Evolutionary conservation across 1,140 invertebrate species (phyloP).

Genomic region (Latrodectus geometricus): DNA sequence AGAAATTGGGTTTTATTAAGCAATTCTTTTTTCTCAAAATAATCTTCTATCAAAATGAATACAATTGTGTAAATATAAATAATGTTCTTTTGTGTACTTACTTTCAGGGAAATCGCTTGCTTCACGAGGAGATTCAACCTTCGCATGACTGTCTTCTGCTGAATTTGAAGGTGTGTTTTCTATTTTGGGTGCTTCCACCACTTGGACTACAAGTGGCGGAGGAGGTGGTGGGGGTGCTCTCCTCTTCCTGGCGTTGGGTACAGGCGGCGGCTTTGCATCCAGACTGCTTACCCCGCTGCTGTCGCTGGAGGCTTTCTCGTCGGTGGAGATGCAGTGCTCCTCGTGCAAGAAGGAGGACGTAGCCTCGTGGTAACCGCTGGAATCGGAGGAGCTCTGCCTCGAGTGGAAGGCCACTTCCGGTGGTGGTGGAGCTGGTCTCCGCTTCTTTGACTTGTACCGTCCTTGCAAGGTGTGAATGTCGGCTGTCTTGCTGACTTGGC

Average conservation of each 20-base stretch:
- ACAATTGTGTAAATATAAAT: no score
- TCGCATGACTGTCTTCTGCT: neutral
- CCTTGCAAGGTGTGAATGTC: neutral
- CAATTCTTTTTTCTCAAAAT: no score
- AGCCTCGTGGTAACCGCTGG: constrained; percentile 61
- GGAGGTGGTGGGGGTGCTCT: constrained; percentile 24
- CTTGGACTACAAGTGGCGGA: neutral
- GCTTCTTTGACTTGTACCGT: constrained; percentile 59
- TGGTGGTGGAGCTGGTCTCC: constrained; percentile 66
- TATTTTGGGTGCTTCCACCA: neutral
- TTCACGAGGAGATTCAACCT: no score
- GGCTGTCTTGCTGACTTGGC: neutral
- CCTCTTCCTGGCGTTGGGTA: constrained; percentile 27
- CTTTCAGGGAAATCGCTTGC: no score
- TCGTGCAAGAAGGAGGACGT: constrained; percentile 38
- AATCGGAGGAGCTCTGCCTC: constrained; percentile 60
- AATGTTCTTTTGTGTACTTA: no score
- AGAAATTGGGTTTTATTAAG: no score
- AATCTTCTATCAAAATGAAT: no score
- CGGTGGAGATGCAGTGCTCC: neutral
- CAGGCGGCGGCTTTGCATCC: constrained; percentile 16
- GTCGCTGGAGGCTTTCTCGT: constrained; percentile 53
- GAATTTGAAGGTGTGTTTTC: neutral
- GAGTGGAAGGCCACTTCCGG: constrained; percentile 42
- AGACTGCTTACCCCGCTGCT: constrained; percentile 51